Conservation (phyloP, 1,140 invertebrate species). For the Drosophila repletoides region DNA sequence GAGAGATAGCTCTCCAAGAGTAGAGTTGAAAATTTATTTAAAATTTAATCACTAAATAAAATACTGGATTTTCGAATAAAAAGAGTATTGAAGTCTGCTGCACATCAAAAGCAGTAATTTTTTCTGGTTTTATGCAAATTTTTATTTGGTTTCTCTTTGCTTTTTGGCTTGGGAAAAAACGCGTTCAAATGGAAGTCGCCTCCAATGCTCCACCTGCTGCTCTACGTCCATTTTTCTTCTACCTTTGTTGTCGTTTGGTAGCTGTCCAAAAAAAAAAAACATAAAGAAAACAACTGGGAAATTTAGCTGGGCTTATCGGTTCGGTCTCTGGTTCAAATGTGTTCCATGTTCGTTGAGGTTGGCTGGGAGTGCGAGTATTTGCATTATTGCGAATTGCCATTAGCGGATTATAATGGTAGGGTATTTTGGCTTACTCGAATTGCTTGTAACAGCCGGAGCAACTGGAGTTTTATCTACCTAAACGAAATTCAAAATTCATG, state of each 20-base stretch:
- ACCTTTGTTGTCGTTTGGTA: constrained; percentile 34
- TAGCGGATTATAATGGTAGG: constrained; percentile 31
- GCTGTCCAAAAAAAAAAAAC: constrained; percentile 32
- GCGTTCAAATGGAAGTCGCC: constrained; percentile 24
- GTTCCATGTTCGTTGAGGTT: not conserved
- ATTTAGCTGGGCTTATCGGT: constrained; percentile 57
- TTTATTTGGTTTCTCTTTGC: constrained; percentile 44
- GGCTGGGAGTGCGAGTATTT: constrained; percentile 30
- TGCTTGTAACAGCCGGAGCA: constrained; percentile 31
- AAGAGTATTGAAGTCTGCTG: no score
- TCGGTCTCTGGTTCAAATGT: constrained; percentile 6
- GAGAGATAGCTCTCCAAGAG: no score
- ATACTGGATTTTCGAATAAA: no score
- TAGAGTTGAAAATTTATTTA: no score
- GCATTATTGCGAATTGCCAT: constrained; percentile 41
- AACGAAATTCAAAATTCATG: not conserved
- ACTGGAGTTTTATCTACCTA: constrained; percentile 9
- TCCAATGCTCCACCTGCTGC: not conserved
- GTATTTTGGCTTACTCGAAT: constrained; percentile 31
- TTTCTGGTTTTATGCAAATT: constrained; percentile 69
- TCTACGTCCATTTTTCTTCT: not conserved
- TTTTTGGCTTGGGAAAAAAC: constrained; percentile 22
- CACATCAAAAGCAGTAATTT: no score
- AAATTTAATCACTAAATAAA: no score
- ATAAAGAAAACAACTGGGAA: constrained; percentile 34